Base-by-base conservation (phyloP, 2,888 invertebrate genomes). In the Malthinus flaveolus region DNA sequence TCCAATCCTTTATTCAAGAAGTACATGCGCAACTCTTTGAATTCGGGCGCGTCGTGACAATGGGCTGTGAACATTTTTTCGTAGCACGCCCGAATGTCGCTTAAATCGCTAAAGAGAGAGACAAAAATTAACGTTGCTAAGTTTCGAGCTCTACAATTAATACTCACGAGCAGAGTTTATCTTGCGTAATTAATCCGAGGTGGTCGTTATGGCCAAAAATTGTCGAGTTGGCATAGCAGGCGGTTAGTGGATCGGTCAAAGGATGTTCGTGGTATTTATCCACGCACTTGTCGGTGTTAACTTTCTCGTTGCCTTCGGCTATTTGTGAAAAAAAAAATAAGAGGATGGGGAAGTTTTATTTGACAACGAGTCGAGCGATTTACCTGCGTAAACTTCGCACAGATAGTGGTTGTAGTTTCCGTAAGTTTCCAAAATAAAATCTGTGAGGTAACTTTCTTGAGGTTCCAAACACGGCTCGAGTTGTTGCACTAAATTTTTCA, bases 361-460 rank as follows among this genome's bases (percentile, higher is more conserved):
- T n/a, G n/a, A n/a, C n/a, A n/a, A n/a, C n/a, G n/a, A 45, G 31
- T 11, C 13, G 8, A 32, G 11, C 8, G 33, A 47, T 46, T 50
- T 32, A 12, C 37, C 46, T 46, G 39, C n/a, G 7, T 35, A 36
- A 9, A 23, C 31, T 52, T 45, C 48, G 31, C 57, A 58, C 8
- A 48, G 13, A 23, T 58, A 13, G 7, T 58, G 57, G 11, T 58
- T 52, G 42, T 59, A 54, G 9, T 46, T 42, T 15, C 49, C 53
- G 23, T 53, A 59, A 39, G 37, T 49, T 12, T 49, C 49, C 3
- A 46, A n/a, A 15, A 59, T 45, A 34, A 59, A 59, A 7, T 39
- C 23, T n/a, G 46, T 32, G 15, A 59, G 12, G n/a, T 49, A 59
- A 6, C 39, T 7, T 49, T 59, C 58, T 36, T 59, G 31, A 3